These are phyloP conservation scores for Apamea anceps DNA, from an alignment of 2,888 invertebrate species.

Conservation along the genomic window DNA sequence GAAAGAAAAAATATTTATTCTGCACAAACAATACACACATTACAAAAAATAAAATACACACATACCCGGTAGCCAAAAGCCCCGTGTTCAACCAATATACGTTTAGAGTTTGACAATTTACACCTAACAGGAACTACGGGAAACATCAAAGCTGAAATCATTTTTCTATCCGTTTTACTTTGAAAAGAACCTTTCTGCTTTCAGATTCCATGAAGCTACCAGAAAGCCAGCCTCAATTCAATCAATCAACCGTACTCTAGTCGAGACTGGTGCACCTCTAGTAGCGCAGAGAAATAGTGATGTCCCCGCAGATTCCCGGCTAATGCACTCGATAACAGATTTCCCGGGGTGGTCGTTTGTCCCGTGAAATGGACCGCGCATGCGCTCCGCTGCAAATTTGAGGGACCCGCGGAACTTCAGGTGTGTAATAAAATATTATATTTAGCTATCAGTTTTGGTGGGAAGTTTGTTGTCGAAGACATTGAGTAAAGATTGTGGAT, in stretches of 20 bases:
- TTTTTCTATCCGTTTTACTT: not conserved
- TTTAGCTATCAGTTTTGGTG: slow-evolving; percentile 49
- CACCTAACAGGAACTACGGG: not conserved
- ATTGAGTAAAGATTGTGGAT: not conserved
- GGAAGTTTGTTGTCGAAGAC: slow-evolving; percentile 5
- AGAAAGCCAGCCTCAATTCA: slow-evolving; percentile 39
- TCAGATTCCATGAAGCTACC: slow-evolving; percentile 13
- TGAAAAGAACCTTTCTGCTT: slow-evolving; percentile 17
- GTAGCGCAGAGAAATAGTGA: slow-evolving; percentile 54
- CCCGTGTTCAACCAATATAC: not conserved
- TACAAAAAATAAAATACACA: not conserved
- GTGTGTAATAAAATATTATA: slow-evolving; percentile 66
- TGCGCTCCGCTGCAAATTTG: slow-evolving; percentile 59
- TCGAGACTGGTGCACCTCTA: slow-evolving; percentile 51
- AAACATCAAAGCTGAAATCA: slow-evolving; percentile 15
- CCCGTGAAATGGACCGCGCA: slow-evolving; percentile 57
- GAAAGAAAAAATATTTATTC: not conserved
- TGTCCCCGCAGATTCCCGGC: slow-evolving; percentile 64
- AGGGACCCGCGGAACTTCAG: slow-evolving; percentile 50
- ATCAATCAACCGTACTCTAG: slow-evolving; percentile 56
- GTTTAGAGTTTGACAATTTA: not conserved
- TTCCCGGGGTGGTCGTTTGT: slow-evolving; percentile 75
- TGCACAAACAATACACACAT: not conserved
- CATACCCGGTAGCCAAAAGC: not conserved
- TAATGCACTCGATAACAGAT: slow-evolving; percentile 74